Conservation (phyloP, 2,113 vertebrate species). For the Marmota monax region DNA sequence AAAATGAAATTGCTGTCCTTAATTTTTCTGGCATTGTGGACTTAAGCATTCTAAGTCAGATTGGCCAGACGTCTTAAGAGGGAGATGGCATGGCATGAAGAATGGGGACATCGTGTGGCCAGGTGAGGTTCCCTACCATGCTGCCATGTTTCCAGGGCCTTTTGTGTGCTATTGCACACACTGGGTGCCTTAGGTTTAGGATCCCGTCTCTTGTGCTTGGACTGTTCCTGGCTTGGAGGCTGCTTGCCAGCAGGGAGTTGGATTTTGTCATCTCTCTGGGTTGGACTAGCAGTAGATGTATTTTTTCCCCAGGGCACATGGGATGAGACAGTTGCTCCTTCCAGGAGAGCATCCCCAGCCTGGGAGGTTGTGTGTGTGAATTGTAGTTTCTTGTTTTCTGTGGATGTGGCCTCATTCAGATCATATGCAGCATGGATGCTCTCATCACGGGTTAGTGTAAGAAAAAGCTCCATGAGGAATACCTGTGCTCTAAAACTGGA, state of each 20-base stretch:
- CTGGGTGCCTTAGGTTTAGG: not conserved
- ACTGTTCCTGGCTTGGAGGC: not conserved
- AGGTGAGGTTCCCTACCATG: not conserved
- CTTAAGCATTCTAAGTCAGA: not conserved
- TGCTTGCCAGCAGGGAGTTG: not conserved
- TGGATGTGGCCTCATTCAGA: not conserved
- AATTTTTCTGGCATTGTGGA: not conserved
- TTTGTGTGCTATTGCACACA: fast-evolving
- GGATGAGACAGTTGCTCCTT: not conserved
- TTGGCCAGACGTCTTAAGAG: not conserved
- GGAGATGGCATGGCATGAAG: not conserved
- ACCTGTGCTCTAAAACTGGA: not conserved
- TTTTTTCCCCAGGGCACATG: not conserved
- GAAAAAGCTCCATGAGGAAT: not conserved
- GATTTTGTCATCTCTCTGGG: not conserved
- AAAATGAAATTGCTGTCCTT: not conserved
- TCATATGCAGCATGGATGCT: not conserved
- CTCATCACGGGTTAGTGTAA: not conserved
- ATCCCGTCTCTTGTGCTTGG: not conserved
- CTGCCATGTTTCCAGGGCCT: not conserved
- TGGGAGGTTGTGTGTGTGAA: not conserved
- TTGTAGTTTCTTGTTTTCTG: not conserved
- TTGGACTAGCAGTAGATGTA: not conserved
- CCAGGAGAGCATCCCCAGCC: no score
- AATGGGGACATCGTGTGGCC: not conserved